Evolutionary conservation across 2,113 vertebrate species (phyloP).

Genomic region (Neomonachus schauinslandi): DNA sequence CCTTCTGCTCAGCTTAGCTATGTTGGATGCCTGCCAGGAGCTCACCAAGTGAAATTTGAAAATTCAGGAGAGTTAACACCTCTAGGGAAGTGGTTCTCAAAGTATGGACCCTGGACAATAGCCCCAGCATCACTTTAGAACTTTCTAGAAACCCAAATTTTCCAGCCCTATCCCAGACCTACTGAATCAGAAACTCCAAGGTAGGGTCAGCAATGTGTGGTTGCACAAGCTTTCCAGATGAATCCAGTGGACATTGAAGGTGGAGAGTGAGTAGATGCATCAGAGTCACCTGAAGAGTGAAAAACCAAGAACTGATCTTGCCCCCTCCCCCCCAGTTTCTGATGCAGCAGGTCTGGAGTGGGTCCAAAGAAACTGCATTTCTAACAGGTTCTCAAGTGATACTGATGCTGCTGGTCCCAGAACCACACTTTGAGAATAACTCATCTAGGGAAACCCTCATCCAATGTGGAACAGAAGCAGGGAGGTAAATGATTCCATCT

Average conservation of each 20-base stretch:
- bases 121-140: not conserved
- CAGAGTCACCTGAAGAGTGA: not conserved
- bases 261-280: too few species aligned
- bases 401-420: not conserved
- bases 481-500: not conserved
- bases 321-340: not conserved
- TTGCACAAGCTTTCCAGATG: not conserved
- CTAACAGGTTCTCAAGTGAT: not conserved
- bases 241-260: not conserved
- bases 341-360: not conserved
- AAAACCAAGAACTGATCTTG: not conserved
- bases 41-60: not conserved
- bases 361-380: not conserved
- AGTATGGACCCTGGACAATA: not conserved
- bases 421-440: not conserved
- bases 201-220: not conserved
- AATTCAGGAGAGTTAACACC: not conserved
- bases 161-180: not conserved
- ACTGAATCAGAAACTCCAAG: not conserved
- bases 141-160: not conserved
- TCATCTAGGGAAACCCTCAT: not conserved
- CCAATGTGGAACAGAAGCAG: not conserved
- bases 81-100: not conserved
- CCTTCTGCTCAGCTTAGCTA: not conserved
- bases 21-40: not conserved